Conservation (phyloP, 2,888 invertebrate species). For the Ctena decussata region DNA sequence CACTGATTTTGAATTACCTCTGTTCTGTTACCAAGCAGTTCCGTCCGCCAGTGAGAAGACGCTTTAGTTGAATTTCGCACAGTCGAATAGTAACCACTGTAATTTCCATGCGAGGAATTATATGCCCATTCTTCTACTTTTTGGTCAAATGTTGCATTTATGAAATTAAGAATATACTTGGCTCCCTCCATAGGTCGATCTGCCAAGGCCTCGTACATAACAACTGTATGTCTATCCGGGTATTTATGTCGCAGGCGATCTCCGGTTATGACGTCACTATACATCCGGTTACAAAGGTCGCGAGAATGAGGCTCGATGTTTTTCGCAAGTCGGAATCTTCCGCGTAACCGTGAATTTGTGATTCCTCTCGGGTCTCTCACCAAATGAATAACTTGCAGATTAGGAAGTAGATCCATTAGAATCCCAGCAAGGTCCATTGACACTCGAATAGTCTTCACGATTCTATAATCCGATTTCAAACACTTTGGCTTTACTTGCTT, state of each 20-base stretch:
- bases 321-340: neutral
- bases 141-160: neutral
- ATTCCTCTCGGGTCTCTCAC: slow-evolving; percentile 42
- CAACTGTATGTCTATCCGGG: neutral
- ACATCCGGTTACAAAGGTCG: slow-evolving; percentile 26
- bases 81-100: neutral
- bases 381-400: slow-evolving; percentile 35
- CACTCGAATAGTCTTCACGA: slow-evolving; percentile 45
- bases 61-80: neutral
- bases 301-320: neutral
- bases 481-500: slow-evolving; percentile 16
- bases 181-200: slow-evolving; percentile 11
- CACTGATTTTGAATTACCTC: neutral
- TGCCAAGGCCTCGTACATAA: slow-evolving; percentile 3
- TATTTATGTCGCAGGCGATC: neutral
- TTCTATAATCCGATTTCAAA: slow-evolving; percentile 3
- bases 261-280: neutral
- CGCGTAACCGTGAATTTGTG: slow-evolving; percentile 17
- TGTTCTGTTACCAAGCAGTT: neutral
- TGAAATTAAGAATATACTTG: neutral
- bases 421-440: slow-evolving; percentile 13
- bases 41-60: neutral
- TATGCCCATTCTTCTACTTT: neutral
- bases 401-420: neutral
- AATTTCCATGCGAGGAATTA: neutral